Base-by-base conservation (phyloP, 2,888 invertebrate genomes). In the Hemicrepidius hirtus region DNA sequence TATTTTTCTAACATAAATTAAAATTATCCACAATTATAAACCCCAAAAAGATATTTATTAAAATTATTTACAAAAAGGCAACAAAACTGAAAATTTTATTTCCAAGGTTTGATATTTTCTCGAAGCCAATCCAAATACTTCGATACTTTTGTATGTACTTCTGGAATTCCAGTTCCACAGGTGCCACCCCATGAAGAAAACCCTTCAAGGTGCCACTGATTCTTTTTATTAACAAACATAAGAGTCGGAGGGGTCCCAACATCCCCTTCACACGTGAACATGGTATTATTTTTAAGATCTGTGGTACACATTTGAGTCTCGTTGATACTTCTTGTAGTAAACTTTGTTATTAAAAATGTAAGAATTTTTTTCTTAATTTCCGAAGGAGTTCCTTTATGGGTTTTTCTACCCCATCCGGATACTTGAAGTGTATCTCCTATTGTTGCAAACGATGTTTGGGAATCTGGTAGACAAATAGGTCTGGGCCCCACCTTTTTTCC, bases 141-240 rank as follows among this genome's bases (percentile, higher is more conserved):
- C 2, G 9, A 49, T 18, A 49, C 20, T 13, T 20, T 49, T 7
- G 49, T 49, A 16, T 16, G 20, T 20, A 49, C 20, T 18, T 49
- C 20, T 49, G 20, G 3, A 20, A 12, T 5, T 18, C n/a, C 20
- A 20, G 49, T 4, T 20, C 49, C 49, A 20, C 49, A 49, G 10
- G 16, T 2, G 3, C 18, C 20, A 16, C 49, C 49, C 20, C 20
- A 18, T 18, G 49, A 49, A 2, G n/a, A 10, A 12, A 49, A 12
- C 2, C 93, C 93, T 93, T 62, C 44, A 12, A 32, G 3, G 16
- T 37, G 24, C 59, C 59, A 59, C 13, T 59, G 59, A n/a, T 20
- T 18, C 1, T 21, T 18, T 5, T 24, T 24, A 24, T 24, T 24
- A 5, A 24, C 24, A 24, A 24, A 49, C 49, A 49, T 20, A 20